Evolutionary conservation across 2,113 vertebrate genomes (phyloP).

Genomic region (Ranitomeya imitator): DNA sequence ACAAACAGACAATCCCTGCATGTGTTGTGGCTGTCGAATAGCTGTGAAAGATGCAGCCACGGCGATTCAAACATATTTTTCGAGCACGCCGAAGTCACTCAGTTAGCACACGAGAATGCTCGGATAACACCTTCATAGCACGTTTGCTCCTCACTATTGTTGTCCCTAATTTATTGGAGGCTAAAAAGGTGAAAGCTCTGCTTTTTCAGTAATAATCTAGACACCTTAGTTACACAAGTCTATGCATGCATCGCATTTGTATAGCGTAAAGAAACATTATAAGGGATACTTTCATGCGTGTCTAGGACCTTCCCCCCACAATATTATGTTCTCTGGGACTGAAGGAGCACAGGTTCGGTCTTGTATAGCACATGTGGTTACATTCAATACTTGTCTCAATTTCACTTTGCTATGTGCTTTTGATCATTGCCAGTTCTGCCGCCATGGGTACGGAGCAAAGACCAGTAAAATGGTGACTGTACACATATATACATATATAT

Average conservation of each 20-base stretch:
- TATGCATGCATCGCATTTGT: not conserved
- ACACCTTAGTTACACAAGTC: not conserved
- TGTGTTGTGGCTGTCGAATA: too few relatives aligned
- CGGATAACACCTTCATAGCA: too few relatives aligned
- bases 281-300: not conserved
- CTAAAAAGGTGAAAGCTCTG: not conserved
- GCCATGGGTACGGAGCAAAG: not conserved
- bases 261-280: not conserved
- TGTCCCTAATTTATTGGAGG: too few relatives aligned
- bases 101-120: too few relatives aligned
- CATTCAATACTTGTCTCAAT: not conserved
- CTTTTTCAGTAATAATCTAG: not conserved
- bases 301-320: not conserved
- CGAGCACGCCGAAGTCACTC: too few relatives aligned
- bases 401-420: not conserved
- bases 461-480: not conserved
- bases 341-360: not conserved
- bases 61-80: too few relatives aligned
- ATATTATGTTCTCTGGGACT: conserved; percentile 7
- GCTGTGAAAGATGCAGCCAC: too few relatives aligned
- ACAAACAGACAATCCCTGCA: too few relatives aligned
- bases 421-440: not conserved
- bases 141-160: too few relatives aligned
- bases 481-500: not conserved
- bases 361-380: conserved; percentile 17